These are phyloP conservation scores for Poeciliopsis gracilis DNA, from an alignment of 2,797 vertebrate genomes.

Conservation along the genomic window DNA sequence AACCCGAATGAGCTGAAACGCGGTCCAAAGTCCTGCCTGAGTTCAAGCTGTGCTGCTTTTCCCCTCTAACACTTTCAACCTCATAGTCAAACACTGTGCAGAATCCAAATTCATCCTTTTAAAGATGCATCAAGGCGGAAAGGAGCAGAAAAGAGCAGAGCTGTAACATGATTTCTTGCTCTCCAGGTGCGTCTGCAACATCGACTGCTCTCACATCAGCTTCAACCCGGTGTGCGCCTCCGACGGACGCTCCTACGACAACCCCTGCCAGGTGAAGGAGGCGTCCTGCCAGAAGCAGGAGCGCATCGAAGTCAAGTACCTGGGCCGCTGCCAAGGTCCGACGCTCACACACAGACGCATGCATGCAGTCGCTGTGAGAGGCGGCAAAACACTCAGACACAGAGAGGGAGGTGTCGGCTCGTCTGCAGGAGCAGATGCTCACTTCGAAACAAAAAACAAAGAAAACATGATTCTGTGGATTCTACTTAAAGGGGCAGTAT, in stretches of 20 bases:
- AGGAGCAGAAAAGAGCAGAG: background rate
- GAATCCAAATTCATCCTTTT: conserved; percentile 6
- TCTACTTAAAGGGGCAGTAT: background rate
- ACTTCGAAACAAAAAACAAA: conserved; percentile 25
- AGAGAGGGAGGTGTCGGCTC: conserved; percentile 22
- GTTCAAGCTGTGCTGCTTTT: conserved; percentile 30
- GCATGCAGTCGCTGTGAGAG: conserved; percentile 5
- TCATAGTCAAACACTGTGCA: conserved; percentile 9
- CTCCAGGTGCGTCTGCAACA: conserved; percentile 98
- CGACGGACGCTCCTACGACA: conserved; percentile 98
- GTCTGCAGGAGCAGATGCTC: conserved; percentile 36
- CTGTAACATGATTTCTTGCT: conserved; percentile 24
- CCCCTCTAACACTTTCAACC: conserved; percentile 43
- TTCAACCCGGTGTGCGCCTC: conserved; percentile 99
- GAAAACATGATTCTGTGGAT: conserved; percentile 18
- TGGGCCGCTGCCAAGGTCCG: conserved; percentile 99
- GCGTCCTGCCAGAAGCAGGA: conserved; percentile 99
- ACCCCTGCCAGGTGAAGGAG: conserved; percentile 99
- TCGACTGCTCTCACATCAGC: conserved; percentile 99
- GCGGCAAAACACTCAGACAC: conserved; percentile 9
- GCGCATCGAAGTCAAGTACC: conserved; percentile 98
- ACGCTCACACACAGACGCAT: conserved; percentile 18
- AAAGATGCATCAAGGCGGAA: conserved; percentile 1
- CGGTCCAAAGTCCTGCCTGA: conserved; percentile 42
- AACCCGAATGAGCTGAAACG: conserved; percentile 52